Percentiles rank a stretch among this genome's conserved stretches.
These are phyloP conservation scores for Mylabris phalerata DNA, from an alignment of 1,140 invertebrate species.

Conservation along the genomic window DNA sequence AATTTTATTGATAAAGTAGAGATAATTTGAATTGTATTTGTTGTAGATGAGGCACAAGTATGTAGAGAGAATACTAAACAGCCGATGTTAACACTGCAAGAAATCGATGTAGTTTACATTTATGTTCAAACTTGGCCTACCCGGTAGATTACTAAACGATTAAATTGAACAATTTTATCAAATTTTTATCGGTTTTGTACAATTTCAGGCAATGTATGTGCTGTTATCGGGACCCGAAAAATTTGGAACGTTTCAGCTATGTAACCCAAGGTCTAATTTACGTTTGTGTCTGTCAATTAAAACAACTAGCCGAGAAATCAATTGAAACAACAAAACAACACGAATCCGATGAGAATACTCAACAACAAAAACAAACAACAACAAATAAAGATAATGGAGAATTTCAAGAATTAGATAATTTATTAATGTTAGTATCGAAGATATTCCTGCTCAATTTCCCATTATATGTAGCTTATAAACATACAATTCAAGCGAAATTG, in stretches of 20 bases:
- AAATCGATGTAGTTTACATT: constrained; percentile 36
- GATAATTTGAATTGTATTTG: not conserved
- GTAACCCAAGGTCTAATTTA: constrained; percentile 76
- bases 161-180: constrained; percentile 4
- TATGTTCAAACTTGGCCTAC: constrained; percentile 42
- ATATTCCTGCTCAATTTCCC: constrained; percentile 85
- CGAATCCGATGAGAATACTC: constrained; percentile 20
- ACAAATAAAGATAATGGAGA: constrained; percentile 29
- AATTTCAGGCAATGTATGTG: constrained; percentile 81
- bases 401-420: constrained; percentile 67
- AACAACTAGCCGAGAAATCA: constrained; percentile 53
- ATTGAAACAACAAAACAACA: constrained; percentile 21
- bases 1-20: constrained; percentile 4
- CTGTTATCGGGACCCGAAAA: constrained; percentile 82
- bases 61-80: constrained; percentile 36
- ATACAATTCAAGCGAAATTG: constrained; percentile 64
- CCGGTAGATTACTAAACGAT: constrained; percentile 22
- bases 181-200: not conserved
- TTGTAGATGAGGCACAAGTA: constrained; percentile 40
- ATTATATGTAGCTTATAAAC: constrained; percentile 86
- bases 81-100: constrained; percentile 34
- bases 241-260: constrained; percentile 82
- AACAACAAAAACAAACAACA: constrained; percentile 10
- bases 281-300: constrained; percentile 65
- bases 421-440: constrained; percentile 72